phyloP scores from a whole-genome alignment of 2,888 invertebrate genomes.

The Stictocephala bisonia region DNA sequence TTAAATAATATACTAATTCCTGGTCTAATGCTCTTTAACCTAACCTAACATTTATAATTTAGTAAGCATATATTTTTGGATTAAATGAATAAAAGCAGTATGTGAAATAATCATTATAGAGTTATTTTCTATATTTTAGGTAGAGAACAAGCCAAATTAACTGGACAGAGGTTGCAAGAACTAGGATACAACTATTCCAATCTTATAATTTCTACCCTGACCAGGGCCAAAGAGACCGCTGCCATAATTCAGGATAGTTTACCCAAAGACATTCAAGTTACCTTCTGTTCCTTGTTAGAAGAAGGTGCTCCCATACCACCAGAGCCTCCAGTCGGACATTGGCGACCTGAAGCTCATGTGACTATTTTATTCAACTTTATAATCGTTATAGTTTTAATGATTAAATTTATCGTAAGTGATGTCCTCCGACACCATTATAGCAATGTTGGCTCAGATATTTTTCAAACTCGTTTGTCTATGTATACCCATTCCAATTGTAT shows the following conservation, averaged over 20 bases:
- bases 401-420: too few relatives aligned
- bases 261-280: conserved; percentile 68
- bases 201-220: conserved; percentile 91
- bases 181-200: conserved; percentile 82
- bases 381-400: too few relatives aligned
- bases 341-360: conserved; percentile 86
- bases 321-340: conserved; percentile 89
- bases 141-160: conserved; percentile 83
- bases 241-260: conserved; percentile 81
- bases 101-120: too few relatives aligned
- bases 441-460: too few relatives aligned
- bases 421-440: too few relatives aligned
- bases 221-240: conserved; percentile 92
- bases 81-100: too few relatives aligned
- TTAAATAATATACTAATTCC: too few relatives aligned
- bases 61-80: too few relatives aligned
- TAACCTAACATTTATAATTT: too few relatives aligned
- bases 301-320: conserved; percentile 97
- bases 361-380: conserved; percentile 58
- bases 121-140: conserved; percentile 71
- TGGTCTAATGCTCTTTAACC: too few relatives aligned
- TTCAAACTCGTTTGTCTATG: too few relatives aligned
- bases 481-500: too few relatives aligned
- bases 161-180: conserved; percentile 84
- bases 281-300: conserved; percentile 79